These are phyloP conservation scores for Cosmia pyralina DNA, from an alignment of 2,888 invertebrate genomes.

Conservation along the genomic window DNA sequence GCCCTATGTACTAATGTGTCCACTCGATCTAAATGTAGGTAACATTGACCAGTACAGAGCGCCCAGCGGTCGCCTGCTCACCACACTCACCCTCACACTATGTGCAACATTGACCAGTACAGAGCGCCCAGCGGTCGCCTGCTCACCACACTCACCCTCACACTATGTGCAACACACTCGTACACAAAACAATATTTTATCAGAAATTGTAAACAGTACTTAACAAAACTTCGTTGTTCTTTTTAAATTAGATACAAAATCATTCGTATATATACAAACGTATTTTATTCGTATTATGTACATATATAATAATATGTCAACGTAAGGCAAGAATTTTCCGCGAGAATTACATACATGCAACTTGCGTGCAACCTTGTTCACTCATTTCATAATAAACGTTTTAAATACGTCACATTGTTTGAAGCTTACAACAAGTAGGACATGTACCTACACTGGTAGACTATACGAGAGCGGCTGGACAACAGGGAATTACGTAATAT, in stretches of 20 bases:
- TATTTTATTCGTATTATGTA: not conserved
- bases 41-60: not conserved
- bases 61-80: not conserved
- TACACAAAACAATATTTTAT: not conserved
- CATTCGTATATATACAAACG: not conserved
- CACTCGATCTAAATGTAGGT: not conserved
- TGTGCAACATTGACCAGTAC: conserved; percentile 17
- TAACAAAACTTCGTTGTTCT: conserved; percentile 54
- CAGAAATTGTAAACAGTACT: conserved; percentile 19
- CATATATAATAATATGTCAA: not conserved
- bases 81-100: not conserved
- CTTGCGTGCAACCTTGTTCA: conserved; percentile 3
- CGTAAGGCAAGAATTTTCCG: not conserved
- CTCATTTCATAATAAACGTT: not conserved
- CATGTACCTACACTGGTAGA: no score
- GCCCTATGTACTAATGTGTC: conserved; percentile 17
- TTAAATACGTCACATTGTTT: not conserved
- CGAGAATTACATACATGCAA: not conserved
- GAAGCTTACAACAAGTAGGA: not conserved
- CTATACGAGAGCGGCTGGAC: no score
- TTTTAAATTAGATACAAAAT: conserved; percentile 27
- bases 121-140: not conserved
- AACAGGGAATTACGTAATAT: not conserved
- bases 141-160: not conserved
- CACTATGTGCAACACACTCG: conserved; percentile 17